A percentile compares a stretch with the other conserved stretches of the same genome.
Evolutionary conservation across 2,797 vertebrate genomes (phyloP).

Genomic region (Pangasius djambal): DNA sequence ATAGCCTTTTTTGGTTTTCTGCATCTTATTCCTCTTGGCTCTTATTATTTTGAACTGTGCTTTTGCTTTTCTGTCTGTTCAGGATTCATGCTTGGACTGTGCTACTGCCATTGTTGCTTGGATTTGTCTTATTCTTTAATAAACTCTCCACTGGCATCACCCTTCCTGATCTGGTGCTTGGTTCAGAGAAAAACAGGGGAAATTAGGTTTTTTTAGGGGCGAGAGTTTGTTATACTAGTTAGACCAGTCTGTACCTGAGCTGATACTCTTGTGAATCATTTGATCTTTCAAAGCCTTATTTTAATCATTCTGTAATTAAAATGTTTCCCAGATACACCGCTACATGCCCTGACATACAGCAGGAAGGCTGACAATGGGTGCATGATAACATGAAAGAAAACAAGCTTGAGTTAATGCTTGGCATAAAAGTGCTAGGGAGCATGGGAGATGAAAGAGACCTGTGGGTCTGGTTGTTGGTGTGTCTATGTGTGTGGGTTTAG

Average conservation of each 20-base stretch:
- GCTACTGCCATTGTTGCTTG: not conserved
- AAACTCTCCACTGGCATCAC: not conserved
- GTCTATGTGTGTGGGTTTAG: not conserved
- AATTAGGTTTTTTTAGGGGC: not conserved
- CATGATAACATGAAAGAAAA: slow-evolving; percentile 24
- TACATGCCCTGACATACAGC: slow-evolving; percentile 32
- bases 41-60: not conserved
- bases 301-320: slow-evolving; percentile 28
- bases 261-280: not conserved
- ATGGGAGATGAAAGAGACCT: slow-evolving; percentile 20
- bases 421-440: slow-evolving; percentile 24
- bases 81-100: not conserved
- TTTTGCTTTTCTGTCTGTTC: not conserved
- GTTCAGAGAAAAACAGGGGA: not conserved
- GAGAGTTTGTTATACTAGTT: not conserved
- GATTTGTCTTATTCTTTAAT: not conserved
- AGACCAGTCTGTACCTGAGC: slow-evolving; percentile 5
- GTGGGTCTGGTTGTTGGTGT: not conserved
- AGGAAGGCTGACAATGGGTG: slow-evolving; percentile 1
- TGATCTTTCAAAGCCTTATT: slow-evolving; percentile 17
- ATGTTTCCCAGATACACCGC: slow-evolving; percentile 5
- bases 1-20: not conserved
- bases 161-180: not conserved
- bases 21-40: not conserved
- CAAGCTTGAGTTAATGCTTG: slow-evolving; percentile 12